phyloP scores from a whole-genome alignment of 2,888 invertebrate genomes.

The Caenorhabditis imperialis region DNA sequence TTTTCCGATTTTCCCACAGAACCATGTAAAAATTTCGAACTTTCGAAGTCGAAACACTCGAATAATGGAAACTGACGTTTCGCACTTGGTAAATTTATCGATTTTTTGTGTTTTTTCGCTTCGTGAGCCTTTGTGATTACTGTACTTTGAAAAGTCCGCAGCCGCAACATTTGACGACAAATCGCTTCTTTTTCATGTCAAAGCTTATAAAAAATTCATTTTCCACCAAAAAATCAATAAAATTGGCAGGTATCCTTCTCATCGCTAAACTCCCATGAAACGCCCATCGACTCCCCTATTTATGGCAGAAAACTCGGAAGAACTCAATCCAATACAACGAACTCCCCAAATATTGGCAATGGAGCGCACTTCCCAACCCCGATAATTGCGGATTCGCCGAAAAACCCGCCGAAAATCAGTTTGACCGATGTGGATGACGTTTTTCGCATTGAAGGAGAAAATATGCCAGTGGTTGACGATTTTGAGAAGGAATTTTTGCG shows the following conservation, averaged over 20 bases:
- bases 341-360: conserved; percentile 11
- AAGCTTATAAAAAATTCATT: not conserved
- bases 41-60: no score
- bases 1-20: not conserved
- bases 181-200: not conserved
- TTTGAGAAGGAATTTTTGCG: conserved; percentile 84
- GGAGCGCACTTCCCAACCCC: not conserved
- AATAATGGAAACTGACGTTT: conserved; percentile 49
- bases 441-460: no score
- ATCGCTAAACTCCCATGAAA: conserved; percentile 35
- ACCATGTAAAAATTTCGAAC: no score
- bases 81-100: conserved; percentile 36
- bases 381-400: not conserved
- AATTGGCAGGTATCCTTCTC: conserved; percentile 56
- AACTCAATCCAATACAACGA: not conserved
- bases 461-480: conserved; percentile 57
- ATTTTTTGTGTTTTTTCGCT: no score
- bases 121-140: no score
- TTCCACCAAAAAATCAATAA: no score
- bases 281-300: conserved; percentile 47
- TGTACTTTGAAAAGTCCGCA: no score
- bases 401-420: conserved; percentile 21
- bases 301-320: conserved; percentile 38
- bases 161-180: no score
- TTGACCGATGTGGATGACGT: conserved; percentile 34